phyloP scores from a whole-genome alignment of 2,888 invertebrate species.

The Xylocampa areola region DNA sequence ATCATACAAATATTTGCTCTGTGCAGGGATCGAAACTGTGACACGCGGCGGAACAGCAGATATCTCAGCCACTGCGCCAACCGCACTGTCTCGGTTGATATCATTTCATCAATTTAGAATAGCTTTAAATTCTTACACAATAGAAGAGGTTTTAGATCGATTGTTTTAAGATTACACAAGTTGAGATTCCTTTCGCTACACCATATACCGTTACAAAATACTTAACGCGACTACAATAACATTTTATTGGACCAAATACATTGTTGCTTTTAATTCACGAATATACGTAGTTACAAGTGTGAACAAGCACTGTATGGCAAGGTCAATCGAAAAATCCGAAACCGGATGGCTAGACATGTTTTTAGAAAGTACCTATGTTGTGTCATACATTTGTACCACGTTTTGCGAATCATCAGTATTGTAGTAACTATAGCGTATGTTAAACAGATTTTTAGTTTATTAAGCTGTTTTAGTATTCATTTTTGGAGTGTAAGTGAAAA shows the following conservation, averaged over 20 bases:
- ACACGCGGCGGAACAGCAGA: too few species aligned
- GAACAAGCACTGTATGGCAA: slow-evolving; percentile 25
- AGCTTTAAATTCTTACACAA: slow-evolving; percentile 5
- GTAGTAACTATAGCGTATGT: slow-evolving; percentile 23
- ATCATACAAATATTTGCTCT: too few species aligned
- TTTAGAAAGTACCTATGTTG: slow-evolving; percentile 51
- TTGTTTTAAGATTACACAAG: slow-evolving; percentile 10
- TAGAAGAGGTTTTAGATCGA: slow-evolving; percentile 3
- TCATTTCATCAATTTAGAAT: slow-evolving; percentile 6
- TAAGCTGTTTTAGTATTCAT: slow-evolving; percentile 11
- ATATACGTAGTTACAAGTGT: not conserved
- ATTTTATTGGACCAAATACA: slow-evolving; percentile 12
- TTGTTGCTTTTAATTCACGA: slow-evolving; percentile 29
- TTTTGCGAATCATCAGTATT: slow-evolving; percentile 45
- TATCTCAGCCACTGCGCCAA: too few species aligned
- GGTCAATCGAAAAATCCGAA: slow-evolving; percentile 21
- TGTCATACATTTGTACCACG: slow-evolving; percentile 37
- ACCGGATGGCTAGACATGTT: slow-evolving; percentile 15
- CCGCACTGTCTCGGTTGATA: not conserved
- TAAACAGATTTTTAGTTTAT: slow-evolving; percentile 17
- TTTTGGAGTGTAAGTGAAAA: slow-evolving; percentile 37
- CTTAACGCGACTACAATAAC: not conserved
- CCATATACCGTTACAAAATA: slow-evolving; percentile 14
- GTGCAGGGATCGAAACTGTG: too few species aligned
- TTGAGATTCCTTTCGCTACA: slow-evolving; percentile 41